Evolutionary conservation across 2,113 vertebrate genomes (phyloP).

Genomic region (Bufo gargarizans): DNA sequence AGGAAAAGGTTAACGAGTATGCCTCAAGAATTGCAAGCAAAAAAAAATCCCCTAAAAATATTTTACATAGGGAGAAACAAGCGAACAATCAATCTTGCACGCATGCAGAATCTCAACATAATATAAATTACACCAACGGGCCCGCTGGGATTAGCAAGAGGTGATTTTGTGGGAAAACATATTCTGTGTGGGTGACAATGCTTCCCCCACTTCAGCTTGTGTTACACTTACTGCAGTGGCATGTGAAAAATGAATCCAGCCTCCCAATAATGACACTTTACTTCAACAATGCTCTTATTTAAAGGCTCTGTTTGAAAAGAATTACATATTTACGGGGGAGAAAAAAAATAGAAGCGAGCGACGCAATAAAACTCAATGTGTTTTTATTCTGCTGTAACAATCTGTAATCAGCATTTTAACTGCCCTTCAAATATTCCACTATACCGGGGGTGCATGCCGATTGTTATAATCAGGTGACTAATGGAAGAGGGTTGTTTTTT

Average conservation of each 20-base stretch:
- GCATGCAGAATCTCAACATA: conserved; percentile 46
- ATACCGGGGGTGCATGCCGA: neutral
- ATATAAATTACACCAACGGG: conserved; percentile 39
- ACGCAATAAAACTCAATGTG: conserved; percentile 1
- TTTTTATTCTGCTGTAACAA: conserved; percentile 2
- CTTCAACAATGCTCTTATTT: conserved; percentile 33
- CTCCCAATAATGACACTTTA: conserved; percentile 25
- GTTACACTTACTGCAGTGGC: conserved; percentile 36
- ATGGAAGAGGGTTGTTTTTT: neutral
- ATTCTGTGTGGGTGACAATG: conserved; percentile 42
- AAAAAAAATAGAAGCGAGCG: conserved; percentile 34
- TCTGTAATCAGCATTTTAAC: conserved; percentile 29
- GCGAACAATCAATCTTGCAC: conserved; percentile 39
- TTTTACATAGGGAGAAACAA: conserved; percentile 12
- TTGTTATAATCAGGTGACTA: conserved; percentile 25
- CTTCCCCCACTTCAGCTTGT: conserved; percentile 48
- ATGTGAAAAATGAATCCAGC: conserved; percentile 44
- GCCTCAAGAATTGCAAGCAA: neutral
- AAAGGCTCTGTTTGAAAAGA: conserved; percentile 27
- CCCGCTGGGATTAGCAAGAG: conserved; percentile 39
- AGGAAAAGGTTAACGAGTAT: conserved; percentile 24
- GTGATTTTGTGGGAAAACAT: conserved; percentile 48
- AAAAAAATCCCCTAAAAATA: neutral
- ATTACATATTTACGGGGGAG: neutral
- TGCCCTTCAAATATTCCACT: neutral